phyloP scores from a whole-genome alignment of 1,140 invertebrate genomes.

The Penaeus japonicus region DNA sequence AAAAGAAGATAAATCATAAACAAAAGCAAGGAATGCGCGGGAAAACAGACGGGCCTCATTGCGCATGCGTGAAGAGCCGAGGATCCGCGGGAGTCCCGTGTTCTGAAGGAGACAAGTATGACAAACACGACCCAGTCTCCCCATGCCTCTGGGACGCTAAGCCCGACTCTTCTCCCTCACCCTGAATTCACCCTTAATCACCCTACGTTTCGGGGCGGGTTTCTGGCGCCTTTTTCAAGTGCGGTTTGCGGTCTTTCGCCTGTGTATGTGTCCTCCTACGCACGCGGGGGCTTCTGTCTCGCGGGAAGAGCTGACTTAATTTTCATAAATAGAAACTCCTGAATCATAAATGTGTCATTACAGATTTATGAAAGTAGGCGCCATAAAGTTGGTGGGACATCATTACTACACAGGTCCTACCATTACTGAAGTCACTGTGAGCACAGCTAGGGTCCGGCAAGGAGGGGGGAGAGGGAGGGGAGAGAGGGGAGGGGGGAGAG shows the following conservation, averaged over 20 bases:
- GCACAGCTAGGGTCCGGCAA: neutral
- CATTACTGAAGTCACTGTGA: constrained; percentile 9
- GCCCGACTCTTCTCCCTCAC: neutral
- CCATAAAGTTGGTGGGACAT: constrained; percentile 37
- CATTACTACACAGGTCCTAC: constrained; percentile 17
- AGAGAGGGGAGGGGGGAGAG: neutral
- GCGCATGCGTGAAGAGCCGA: constrained; percentile 13
- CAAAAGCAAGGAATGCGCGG: constrained; percentile 8
- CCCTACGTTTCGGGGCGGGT: neutral
- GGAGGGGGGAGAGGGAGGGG: neutral
- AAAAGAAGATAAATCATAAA: neutral
- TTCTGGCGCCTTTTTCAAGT: neutral
- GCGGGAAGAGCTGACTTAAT: constrained; percentile 20
- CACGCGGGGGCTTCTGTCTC: neutral
- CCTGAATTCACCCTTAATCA: neutral
- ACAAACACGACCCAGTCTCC: constrained; percentile 7
- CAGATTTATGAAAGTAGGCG: constrained; percentile 39
- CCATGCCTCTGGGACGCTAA: neutral
- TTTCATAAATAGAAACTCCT: constrained; percentile 36
- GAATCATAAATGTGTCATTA: constrained; percentile 40
- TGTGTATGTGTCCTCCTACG: too few relatives aligned
- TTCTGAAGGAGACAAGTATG: constrained; percentile 23
- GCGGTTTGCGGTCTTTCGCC: neutral
- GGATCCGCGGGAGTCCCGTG: constrained; percentile 1
- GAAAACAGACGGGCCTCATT: constrained; percentile 4